Base-by-base conservation (phyloP, 2,888 invertebrate species). In the Xanthia togata region DNA sequence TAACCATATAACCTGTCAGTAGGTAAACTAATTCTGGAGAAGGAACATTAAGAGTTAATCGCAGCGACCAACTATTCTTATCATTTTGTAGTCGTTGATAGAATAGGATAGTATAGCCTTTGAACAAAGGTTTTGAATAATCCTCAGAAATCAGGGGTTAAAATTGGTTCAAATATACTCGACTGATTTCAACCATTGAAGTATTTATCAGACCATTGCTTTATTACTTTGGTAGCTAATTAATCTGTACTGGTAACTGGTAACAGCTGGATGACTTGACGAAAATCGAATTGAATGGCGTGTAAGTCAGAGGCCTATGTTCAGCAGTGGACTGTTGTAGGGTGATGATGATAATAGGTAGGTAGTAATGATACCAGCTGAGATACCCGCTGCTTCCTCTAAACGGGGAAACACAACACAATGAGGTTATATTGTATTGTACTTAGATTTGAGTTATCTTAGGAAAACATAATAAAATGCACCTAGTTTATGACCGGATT, bases 361-460 rank as follows among this genome's bases (percentile, higher is more conserved):
- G 4, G n/a, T 55, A 55, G 4, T 55, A n/a, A n/a, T n/a, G 26
- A 26, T 57, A 38, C 50, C 50, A 47, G 47, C 47, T 47, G 20
- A 38, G 38, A 41, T 50, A 64, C 5, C 31, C 50, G 5, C 14
- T 50, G 62, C 57, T 79, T 68, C 67, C 57, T 74, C 14, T 50
- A n/a, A n/a, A 41, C 31, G 17, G 23, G 20, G 35, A 63, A 75
- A 80, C 31, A 60, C 31, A 62, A 26, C 5, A n/a, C 26, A 57
- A 74, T 57, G 50, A 68, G 67, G 26, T 57, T 62, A n/a, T 3
- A 17, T 23, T 9, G 11, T 31, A 20, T 23, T 20, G 26, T 47
- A 31, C 41, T 35, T 53, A 78, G 50, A 65, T 73, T 59, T 23
- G 26, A 26, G n/a, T 74, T 80, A 79, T 80, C 74, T 47, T 55